Base-by-base conservation (phyloP, 2,888 invertebrate genomes). In the Plemyria rubiginata region DNA sequence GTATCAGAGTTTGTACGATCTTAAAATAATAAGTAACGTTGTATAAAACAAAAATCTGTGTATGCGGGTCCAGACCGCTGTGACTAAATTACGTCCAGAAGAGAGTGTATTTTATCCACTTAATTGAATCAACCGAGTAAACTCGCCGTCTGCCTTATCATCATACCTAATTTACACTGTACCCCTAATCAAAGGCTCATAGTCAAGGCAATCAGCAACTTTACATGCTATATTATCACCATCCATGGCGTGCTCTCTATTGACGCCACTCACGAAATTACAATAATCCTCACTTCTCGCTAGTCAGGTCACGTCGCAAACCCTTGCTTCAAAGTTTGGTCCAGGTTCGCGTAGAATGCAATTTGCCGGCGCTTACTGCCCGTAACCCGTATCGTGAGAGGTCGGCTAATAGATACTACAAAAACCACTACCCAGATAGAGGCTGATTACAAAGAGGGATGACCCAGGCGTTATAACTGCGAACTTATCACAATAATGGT, bases 281-380 rank as follows among this genome's bases (percentile, higher is more conserved):
- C 62, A 54, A 62, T 71, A 67, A 71, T 70, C 68, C 60, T 60
- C 48, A 22, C 46, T 62, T 57, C 63, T 60, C 62, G 60, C 61
- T 59, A 72, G 58, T 70, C 67, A 62, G 62, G 67, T 69, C 73
- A 72, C 71, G 71, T 67, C 69, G 62, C 53, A 67, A 69, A 76
- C 73, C 73, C 68, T 63, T 52, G 63, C 65, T 73, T 43, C 70
- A 63, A 76, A 76, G 71, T 77, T 77, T 70, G 6, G 46, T 11
- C 28, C 11, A 22, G 13, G 22, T 28, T 58, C n/a, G 45, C n/a
- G 51, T 29, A 46, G 38, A 38, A 52, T 46, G 12, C 58, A 38
- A 46, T 46, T 46, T 52, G 11, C 45, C 46, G 15, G 13, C 22
- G 22, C 45, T 32, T 56, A 28, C 48, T 16, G 45, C 16, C 11